Conservation (phyloP, 2,797 vertebrate species). For the Kryptolebias ocellatus region DNA sequence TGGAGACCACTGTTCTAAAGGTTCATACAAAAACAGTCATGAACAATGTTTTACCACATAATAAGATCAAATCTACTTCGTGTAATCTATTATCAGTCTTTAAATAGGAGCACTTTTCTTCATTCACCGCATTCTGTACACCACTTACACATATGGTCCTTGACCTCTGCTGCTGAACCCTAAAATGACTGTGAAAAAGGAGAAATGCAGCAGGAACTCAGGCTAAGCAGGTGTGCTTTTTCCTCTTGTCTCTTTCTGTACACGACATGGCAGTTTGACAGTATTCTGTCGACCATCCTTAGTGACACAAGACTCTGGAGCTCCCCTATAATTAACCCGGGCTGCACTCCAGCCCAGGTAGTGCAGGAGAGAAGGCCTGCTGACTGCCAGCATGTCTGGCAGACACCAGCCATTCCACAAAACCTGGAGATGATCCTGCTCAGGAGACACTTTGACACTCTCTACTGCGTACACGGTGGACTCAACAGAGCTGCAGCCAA, state of each 20-base stretch:
- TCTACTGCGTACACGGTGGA: constrained; percentile 68
- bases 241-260: constrained; percentile 77
- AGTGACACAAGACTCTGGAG: constrained; percentile 82
- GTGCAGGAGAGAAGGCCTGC: constrained; percentile 70
- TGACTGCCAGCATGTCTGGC: constrained; percentile 83
- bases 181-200: constrained; percentile 39
- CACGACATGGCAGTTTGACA: constrained; percentile 85
- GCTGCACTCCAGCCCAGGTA: constrained; percentile 85
- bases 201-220: constrained; percentile 43
- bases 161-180: constrained; percentile 28
- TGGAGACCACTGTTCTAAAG: no score
- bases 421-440: constrained; percentile 80
- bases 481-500: constrained; percentile 76
- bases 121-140: constrained; percentile 13
- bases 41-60: not conserved
- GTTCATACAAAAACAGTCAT: no score
- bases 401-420: constrained; percentile 80
- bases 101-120: constrained; percentile 5
- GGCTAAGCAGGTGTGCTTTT: constrained; percentile 71
- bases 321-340: constrained; percentile 89
- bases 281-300: constrained; percentile 78
- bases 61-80: constrained; percentile 1
- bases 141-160: constrained; percentile 42
- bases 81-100: constrained; percentile 4
- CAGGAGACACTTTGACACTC: constrained; percentile 83